Conservation (phyloP, 2,888 invertebrate genomes). For the Phasia obesa region DNA sequence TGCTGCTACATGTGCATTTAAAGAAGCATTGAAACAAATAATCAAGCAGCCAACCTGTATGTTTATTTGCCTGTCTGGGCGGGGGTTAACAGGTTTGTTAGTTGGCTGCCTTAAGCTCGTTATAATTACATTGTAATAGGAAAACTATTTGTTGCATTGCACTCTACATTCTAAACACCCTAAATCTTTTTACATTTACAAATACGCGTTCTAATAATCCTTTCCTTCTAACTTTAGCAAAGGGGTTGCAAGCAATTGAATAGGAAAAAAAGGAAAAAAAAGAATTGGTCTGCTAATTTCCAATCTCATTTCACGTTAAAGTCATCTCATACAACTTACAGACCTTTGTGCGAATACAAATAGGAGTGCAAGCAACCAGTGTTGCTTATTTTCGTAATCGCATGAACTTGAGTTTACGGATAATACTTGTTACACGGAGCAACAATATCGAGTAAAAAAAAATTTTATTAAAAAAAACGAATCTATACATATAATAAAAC, state of each 20-base stretch:
- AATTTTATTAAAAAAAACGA: not conserved
- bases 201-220: conserved; percentile 7
- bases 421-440: conserved; percentile 32
- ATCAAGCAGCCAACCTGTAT: conserved; percentile 1
- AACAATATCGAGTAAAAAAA: not conserved
- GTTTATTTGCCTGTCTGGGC: conserved; percentile 19
- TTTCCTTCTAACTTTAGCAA: not conserved
- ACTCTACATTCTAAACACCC: conserved; percentile 66
- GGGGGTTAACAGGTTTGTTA: not conserved
- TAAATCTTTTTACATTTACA: not conserved
- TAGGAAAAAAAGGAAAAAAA: conserved; percentile 2
- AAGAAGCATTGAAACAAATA: not conserved
- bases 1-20: not conserved
- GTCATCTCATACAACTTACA: conserved; percentile 74
- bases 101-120: conserved; percentile 73
- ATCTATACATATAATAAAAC: too few relatives aligned
- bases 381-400: conserved; percentile 11
- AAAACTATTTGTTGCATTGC: conserved; percentile 74
- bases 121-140: conserved; percentile 81
- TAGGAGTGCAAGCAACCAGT: not conserved
- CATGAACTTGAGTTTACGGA: not conserved
- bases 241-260: conserved; percentile 16
- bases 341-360: conserved; percentile 28
- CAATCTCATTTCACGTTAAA: conserved; percentile 78
- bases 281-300: conserved; percentile 78